phyloP scores from a whole-genome alignment of 2,888 invertebrate species.

The Tenthredo amoena region DNA sequence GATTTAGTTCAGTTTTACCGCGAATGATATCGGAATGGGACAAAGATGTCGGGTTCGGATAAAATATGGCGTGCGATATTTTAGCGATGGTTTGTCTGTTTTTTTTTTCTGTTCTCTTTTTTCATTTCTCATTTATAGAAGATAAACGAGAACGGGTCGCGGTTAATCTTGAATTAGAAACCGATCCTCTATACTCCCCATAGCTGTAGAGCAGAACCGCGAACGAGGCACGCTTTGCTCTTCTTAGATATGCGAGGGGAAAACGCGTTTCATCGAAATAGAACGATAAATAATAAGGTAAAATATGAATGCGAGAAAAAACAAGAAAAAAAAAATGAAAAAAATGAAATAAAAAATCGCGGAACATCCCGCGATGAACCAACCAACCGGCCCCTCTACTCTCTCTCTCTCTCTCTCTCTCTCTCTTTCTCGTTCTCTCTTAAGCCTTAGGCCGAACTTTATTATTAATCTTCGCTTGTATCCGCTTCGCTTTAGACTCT shows the following conservation, averaged over 20 bases:
- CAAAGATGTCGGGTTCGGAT: neutral
- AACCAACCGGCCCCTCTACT: neutral
- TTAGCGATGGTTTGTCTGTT: neutral
- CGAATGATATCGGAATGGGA: neutral
- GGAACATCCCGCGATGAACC: neutral
- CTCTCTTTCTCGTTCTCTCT: neutral
- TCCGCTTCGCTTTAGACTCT: constrained; percentile 7
- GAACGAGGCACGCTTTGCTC: neutral
- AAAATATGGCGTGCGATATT: constrained; percentile 6
- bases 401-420: neutral
- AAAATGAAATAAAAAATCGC: constrained; percentile 8
- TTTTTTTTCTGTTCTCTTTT: neutral
- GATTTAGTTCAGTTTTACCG: constrained; percentile 7
- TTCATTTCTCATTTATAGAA: neutral
- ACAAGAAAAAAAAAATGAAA: neutral
- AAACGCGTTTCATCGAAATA: constrained; percentile 29
- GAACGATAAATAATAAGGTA: constrained; percentile 25
- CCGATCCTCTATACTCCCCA: neutral
- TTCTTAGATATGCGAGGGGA: neutral
- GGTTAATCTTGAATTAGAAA: neutral
- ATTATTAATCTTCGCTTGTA: constrained; percentile 39
- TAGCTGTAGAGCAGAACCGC: neutral
- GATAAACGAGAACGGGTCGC: neutral
- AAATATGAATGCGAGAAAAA: constrained; percentile 26
- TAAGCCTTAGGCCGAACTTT: constrained; percentile 28